Percentiles rank a stretch among this genome's conserved stretches.
phyloP scores from a whole-genome alignment of 2,888 invertebrate genomes.

The Bedellia somnulentella region DNA sequence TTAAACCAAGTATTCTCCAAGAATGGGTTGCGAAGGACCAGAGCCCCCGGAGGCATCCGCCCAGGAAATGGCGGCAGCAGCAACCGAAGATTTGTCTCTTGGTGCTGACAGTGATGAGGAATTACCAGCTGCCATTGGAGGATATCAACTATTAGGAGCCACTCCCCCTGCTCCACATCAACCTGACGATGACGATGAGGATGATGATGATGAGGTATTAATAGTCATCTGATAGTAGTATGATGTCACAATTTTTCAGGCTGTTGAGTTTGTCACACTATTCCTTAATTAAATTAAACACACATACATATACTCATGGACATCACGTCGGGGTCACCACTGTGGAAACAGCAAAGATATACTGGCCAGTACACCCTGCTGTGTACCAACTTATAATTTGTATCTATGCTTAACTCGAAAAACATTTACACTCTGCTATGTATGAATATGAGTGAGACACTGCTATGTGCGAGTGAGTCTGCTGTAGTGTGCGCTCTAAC shows the following conservation, averaged over 20 bases:
- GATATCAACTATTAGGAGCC: slow-evolving; percentile 59
- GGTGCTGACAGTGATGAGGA: slow-evolving; percentile 49
- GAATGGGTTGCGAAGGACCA: slow-evolving; percentile 49
- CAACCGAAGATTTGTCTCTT: slow-evolving; percentile 31
- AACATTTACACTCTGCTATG: too few relatives aligned
- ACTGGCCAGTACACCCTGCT: too few relatives aligned
- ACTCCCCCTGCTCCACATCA: slow-evolving; percentile 46
- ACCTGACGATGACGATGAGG: slow-evolving; percentile 25
- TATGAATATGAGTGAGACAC: too few relatives aligned
- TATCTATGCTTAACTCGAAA: too few relatives aligned
- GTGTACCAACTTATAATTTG: too few relatives aligned
- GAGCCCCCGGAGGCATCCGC: slow-evolving; percentile 48
- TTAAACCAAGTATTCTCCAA: too few relatives aligned
- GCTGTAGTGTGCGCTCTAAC: too few relatives aligned
- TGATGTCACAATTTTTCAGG: not conserved
- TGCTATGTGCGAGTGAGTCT: too few relatives aligned
- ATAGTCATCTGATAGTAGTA: not conserved
- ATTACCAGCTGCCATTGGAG: too few relatives aligned
- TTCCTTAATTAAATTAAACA: not conserved
- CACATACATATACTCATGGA: not conserved
- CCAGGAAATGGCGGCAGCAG: slow-evolving; percentile 37
- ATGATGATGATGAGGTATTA: slow-evolving; percentile 14
- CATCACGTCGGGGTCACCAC: too few relatives aligned
- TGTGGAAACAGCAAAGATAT: too few relatives aligned
- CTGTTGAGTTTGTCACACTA: not conserved